Base-by-base conservation (phyloP, 2,113 vertebrate genomes). In the Eublepharis macularius region DNA sequence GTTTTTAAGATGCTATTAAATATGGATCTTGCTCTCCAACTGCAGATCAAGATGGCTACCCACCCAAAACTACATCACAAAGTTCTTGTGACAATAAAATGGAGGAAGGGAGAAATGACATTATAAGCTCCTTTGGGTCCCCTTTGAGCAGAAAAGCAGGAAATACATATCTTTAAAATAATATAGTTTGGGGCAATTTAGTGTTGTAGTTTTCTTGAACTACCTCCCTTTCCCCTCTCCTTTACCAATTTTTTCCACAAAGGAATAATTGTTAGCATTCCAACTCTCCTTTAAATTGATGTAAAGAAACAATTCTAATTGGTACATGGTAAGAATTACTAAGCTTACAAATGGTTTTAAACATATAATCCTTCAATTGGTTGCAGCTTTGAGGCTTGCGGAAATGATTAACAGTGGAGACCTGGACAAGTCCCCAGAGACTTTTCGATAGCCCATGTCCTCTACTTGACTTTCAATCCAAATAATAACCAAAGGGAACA, bases 391-490 rank as follows among this genome's bases (percentile, higher is more conserved):
- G 39, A 83, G 51, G 75, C 49, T 90, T 80, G 19, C 76, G 75
- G 82, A 86, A 93, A 78, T 89, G 86, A 93, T 93, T 92, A 95
- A 79, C 87, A 91, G 85, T 78, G 17, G 39, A 92, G 87, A 92
- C 80, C 80, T 81, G 39, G 45, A 86, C 80, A 43, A 36, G 47
- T 95, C 94, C 89, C 89, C 89, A 77, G 90, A 92, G 93, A 88
- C 72, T 90, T 69, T 92, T 93, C 92, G 91, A 89, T 91, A 88
- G 49, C 78, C 94, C 86, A 6, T 95, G 93, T 94, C 92, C 92
- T 95, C 90, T 90, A 89, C 75, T 84, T 94, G 95, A 96, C 95
- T 95, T 96, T 95, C 89, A 93, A 3, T 91, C 74, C 91, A 92
- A 86, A 95, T 87, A 87, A 95, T 89, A 94, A 86, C 91, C 75